Evolutionary conservation across 2,797 vertebrate species (phyloP).

Genomic region (Lepus townsendii): DNA sequence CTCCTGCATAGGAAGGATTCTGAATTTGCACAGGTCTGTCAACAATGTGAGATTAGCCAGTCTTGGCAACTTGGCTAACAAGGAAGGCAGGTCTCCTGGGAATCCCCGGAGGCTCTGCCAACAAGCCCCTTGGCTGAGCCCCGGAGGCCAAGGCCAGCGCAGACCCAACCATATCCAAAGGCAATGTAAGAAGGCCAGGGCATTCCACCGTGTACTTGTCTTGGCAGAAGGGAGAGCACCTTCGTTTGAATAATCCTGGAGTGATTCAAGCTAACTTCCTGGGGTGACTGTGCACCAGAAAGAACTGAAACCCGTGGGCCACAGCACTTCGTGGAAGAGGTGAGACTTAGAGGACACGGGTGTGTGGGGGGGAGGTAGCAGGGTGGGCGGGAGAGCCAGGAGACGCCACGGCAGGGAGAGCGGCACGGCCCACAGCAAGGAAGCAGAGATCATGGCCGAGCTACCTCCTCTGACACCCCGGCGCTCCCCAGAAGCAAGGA

Average conservation of each 20-base stretch:
- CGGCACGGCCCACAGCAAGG: background rate
- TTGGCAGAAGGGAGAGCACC: background rate
- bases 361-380: background rate
- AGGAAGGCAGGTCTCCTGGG: background rate
- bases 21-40: background rate
- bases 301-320: slow-evolving; percentile 64
- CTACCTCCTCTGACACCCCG: slow-evolving; percentile 1
- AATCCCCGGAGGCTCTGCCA: background rate
- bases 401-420: background rate
- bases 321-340: slow-evolving; percentile 33
- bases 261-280: slow-evolving; percentile 66
- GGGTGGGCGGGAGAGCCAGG: background rate
- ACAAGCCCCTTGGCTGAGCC: background rate
- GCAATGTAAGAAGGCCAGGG: background rate
- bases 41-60: background rate
- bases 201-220: background rate
- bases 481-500: background rate
- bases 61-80: background rate
- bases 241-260: slow-evolving; percentile 60
- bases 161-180: background rate
- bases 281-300: slow-evolving; percentile 53
- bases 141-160: background rate
- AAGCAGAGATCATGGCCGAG: background rate
- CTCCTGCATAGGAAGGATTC: background rate
- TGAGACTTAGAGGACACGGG: slow-evolving; percentile 9